Conservation (phyloP, 2,113 vertebrate species). For the Jaculus jaculus region DNA sequence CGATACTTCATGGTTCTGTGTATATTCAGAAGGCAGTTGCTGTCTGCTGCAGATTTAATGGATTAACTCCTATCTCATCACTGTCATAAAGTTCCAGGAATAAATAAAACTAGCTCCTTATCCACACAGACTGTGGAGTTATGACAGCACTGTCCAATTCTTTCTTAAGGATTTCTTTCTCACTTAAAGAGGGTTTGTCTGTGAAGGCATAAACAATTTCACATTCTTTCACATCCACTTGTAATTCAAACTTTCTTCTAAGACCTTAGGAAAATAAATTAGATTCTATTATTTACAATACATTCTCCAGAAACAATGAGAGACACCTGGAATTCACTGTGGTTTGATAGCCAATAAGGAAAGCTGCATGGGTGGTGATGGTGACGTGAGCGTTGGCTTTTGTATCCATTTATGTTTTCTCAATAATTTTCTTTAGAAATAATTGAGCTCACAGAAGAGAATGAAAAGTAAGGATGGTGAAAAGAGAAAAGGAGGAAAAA, state of each 20-base stretch:
- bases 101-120: background rate
- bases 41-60: background rate
- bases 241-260: background rate
- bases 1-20: rapidly evolving
- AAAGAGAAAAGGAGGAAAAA: too few relatives aligned
- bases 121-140: background rate
- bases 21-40: rapidly evolving
- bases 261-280: background rate
- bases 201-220: background rate
- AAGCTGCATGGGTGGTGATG: background rate
- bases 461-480: too few relatives aligned
- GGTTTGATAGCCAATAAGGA: background rate
- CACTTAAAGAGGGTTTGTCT: background rate
- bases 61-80: rapidly evolving
- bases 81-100: background rate
- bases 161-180: background rate
- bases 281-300: background rate
- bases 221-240: background rate
- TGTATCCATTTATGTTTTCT: background rate
- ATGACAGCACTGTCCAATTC: background rate
- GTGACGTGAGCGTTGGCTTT: background rate
- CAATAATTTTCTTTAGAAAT: background rate
- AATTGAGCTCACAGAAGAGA: background rate
- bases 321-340: background rate
- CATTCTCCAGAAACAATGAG: background rate